Conservation (phyloP, 2,113 vertebrate species). For the Phylloscopus trochiloides region DNA sequence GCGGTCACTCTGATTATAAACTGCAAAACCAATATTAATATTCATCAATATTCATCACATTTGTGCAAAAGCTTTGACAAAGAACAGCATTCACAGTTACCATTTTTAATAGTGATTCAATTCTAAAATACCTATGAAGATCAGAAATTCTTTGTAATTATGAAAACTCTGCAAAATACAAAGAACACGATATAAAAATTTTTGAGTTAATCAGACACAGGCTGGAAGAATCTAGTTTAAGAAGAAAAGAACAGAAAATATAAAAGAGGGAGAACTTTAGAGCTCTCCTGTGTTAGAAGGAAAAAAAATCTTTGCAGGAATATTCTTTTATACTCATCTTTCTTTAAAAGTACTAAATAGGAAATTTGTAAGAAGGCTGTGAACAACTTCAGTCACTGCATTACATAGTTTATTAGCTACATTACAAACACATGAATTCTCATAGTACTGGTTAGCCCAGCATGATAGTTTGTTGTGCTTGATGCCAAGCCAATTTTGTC, state of each 20-base stretch:
- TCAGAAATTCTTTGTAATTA: not conserved
- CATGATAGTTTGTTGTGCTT: not conserved
- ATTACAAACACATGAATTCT: slow-evolving; percentile 39
- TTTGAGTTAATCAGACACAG: not conserved
- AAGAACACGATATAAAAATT: not conserved
- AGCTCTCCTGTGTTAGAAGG: not conserved
- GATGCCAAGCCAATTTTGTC: slow-evolving; percentile 39
- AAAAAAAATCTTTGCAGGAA: not conserved
- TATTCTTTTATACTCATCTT: not conserved
- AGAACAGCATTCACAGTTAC: not conserved
- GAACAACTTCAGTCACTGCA: not conserved
- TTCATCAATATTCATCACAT: not conserved
- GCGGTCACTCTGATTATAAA: not conserved
- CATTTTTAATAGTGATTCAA: fast-evolving
- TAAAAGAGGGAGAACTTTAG: not conserved
- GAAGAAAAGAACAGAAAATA: not conserved
- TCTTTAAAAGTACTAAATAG: not conserved
- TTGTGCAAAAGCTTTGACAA: not conserved
- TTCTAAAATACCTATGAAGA: not conserved
- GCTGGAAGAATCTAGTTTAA: not conserved
- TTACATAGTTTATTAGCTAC: not conserved
- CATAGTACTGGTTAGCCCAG: slow-evolving; percentile 21
- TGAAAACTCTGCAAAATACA: not conserved
- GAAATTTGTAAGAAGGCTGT: not conserved
- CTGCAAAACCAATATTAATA: not conserved